These are phyloP conservation scores for Drosophila leonis DNA, from an alignment of 2,888 invertebrate genomes.

Conservation along the genomic window DNA sequence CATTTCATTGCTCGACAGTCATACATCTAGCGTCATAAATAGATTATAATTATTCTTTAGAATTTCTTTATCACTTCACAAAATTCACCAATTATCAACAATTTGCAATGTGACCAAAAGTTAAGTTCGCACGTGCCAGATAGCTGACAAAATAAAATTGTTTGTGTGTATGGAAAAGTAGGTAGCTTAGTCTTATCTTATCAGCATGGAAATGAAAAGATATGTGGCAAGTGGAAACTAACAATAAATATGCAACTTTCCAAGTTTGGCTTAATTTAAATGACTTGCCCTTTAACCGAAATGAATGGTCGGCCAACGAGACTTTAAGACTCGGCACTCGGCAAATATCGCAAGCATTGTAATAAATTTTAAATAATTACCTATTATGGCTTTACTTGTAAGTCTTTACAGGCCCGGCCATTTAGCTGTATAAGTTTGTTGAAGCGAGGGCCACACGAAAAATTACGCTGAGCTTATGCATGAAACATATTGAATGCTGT, in stretches of 20 bases:
- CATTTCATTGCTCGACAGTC: background rate
- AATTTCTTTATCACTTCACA: slow-evolving; percentile 11
- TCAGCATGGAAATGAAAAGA: background rate
- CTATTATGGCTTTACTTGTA: slow-evolving; percentile 79
- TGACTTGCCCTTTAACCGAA: slow-evolving; percentile 34
- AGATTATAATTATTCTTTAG: slow-evolving; percentile 43
- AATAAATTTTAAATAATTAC: slow-evolving; percentile 85
- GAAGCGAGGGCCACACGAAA: slow-evolving; percentile 16
- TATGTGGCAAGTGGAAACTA: background rate
- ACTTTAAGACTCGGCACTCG: slow-evolving; percentile 27
- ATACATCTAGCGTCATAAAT: slow-evolving; percentile 32
- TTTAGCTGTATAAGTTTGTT: slow-evolving; percentile 8
- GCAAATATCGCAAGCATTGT: slow-evolving; percentile 57
- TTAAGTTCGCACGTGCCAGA: slow-evolving; percentile 24
- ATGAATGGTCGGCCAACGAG: slow-evolving; percentile 12
- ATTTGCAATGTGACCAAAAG: slow-evolving; percentile 7
- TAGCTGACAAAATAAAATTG: background rate
- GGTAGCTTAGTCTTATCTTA: slow-evolving; percentile 2
- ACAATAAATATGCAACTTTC: background rate
- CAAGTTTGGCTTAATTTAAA: slow-evolving; percentile 25
- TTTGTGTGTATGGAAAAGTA: background rate
- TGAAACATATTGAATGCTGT: background rate
- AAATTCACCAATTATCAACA: slow-evolving; percentile 11
- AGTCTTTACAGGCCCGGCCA: slow-evolving; percentile 44
- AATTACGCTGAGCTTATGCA: background rate